Evolutionary conservation across 2,888 invertebrate genomes (phyloP).

Genomic region (Sinotaia quadrata): DNA sequence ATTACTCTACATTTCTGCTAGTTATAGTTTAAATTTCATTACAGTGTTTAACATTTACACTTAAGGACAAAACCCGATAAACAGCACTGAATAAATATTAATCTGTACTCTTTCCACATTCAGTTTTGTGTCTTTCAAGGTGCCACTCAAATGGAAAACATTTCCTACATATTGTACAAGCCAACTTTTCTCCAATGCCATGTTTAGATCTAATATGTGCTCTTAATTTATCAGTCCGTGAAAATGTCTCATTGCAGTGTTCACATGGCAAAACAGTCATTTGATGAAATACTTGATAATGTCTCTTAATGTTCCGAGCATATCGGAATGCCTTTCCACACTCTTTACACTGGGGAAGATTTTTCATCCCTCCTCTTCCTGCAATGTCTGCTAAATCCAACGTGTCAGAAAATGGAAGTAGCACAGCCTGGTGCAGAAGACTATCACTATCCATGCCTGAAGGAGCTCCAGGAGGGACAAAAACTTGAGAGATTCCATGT

Average conservation of each 20-base stretch:
- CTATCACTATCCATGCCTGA: background rate
- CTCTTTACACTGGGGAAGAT: background rate
- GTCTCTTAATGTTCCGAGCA: conserved; percentile 7
- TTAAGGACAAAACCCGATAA: no score
- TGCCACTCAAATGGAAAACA: background rate
- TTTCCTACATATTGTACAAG: conserved; percentile 19
- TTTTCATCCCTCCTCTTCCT: background rate
- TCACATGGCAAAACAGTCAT: conserved; percentile 2
- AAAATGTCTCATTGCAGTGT: background rate
- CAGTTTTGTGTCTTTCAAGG: conserved; percentile 1
- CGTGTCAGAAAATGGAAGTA: background rate
- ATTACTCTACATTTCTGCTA: no score
- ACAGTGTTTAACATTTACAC: no score
- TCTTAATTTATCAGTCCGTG: conserved; percentile 6
- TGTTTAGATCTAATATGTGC: background rate
- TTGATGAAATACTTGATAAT: conserved; percentile 6
- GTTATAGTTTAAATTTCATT: no score
- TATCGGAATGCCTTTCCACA: conserved; percentile 6
- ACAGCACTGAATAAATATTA: no score
- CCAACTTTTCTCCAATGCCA: conserved; percentile 27
- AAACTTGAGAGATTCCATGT: background rate
- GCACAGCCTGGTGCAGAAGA: background rate
- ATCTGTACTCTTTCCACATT: background rate
- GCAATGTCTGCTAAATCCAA: no score
- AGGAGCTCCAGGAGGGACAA: background rate